Percentiles rank a stretch among this genome's conserved stretches.
Evolutionary conservation across 2,113 vertebrate genomes (phyloP).

Genomic region (Dromas ardeola): DNA sequence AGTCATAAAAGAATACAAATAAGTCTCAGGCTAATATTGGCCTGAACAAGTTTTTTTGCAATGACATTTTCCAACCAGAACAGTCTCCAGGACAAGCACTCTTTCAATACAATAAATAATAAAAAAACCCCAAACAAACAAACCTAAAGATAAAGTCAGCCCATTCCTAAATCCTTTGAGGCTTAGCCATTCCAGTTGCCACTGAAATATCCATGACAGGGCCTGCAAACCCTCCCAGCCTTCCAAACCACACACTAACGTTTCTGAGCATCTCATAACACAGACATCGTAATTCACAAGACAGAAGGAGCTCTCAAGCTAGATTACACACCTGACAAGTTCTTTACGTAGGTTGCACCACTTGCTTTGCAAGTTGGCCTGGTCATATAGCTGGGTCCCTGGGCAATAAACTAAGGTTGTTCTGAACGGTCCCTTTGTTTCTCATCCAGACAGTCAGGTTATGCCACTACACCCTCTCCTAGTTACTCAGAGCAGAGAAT

Average conservation of each 20-base stretch:
- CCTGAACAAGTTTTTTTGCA: neutral
- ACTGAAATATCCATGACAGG: neutral
- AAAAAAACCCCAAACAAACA: neutral
- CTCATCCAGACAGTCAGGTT: neutral
- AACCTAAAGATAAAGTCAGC: neutral
- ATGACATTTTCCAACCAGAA: neutral
- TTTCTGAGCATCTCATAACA: neutral
- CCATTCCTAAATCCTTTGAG: neutral
- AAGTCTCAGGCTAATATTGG: neutral
- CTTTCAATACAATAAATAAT: neutral
- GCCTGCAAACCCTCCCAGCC: neutral
- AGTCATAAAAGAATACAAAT: neutral
- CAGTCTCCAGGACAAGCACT: neutral
- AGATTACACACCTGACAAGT: neutral
- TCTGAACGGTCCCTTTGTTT: neutral
- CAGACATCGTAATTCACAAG: neutral
- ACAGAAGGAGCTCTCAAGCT: neutral
- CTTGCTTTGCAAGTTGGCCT: neutral
- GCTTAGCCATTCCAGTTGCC: neutral
- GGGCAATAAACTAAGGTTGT: neutral
- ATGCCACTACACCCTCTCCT: neutral
- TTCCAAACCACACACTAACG: neutral
- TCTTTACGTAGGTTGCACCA: neutral
- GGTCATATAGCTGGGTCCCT: neutral
- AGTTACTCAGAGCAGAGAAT: neutral